Base-by-base conservation (phyloP, 2,888 invertebrate species). In the Oxytorus armatus region DNA sequence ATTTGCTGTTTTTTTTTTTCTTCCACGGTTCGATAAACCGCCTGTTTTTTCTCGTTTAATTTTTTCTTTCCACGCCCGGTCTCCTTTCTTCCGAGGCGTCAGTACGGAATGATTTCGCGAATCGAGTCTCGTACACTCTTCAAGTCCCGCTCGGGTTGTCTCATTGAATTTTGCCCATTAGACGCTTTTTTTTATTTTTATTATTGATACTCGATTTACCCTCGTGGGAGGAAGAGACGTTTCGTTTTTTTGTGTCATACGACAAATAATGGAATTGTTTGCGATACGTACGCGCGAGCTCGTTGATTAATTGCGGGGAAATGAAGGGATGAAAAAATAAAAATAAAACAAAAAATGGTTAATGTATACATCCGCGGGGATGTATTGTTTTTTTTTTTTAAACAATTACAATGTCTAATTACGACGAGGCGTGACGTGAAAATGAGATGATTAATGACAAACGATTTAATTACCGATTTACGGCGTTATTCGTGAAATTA, bases 71-170 rank as follows among this genome's bases (percentile, higher is more conserved):
- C 14, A 23, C 14, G 25, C n/a, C 7, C 14, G 10, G 25, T 44
- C 18, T 53, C 33, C 44, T 77, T 78, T 82, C 63, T 83, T 59
- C 66, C 55, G 76, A 69, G 74, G 83, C 76, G 83, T 83, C 74
- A 81, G 80, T 65, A 73, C 74, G 79, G 78, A 82, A 83, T 81
- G 82, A 83, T 82, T 83, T 70, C 65, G 42, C 79, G 63, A 79
- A 49, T 74, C 21, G n/a, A n/a, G n/a, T n/a, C 63, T 73, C 39
- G n/a, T 18, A 14, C 42, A 18, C n/a, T 29, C 49, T 63, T 29
- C 29, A 39, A 61, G 21, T 74, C 79, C 69, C 79, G 51, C n/a
- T n/a, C 16, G 77, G 42, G 70, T 16, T 63, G 53, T 11, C 33
- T 14, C 59, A 55, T 61, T 70, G n/a, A 47, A 1, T 36, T 36